Base-by-base conservation (phyloP, 2,113 vertebrate species). In the Gorsachius goisagi region DNA sequence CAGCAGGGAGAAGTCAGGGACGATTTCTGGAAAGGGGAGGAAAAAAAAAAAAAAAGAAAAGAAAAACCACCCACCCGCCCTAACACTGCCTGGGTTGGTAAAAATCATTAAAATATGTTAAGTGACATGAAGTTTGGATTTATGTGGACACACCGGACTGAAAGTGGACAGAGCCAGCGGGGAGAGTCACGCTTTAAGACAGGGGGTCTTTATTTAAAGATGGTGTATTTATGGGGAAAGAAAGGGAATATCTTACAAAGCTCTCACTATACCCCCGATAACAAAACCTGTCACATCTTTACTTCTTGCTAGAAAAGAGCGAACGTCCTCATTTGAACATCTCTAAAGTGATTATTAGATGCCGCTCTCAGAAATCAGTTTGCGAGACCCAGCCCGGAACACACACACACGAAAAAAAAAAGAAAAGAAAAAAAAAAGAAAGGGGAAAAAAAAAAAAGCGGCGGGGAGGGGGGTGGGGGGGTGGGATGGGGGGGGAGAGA, bases 211-310 rank as follows among this genome's bases (percentile, higher is more conserved):
- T 90, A 92, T 96, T 95, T 82, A 62, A 87, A 80, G 94, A 53
- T 82, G 95, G 96, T 88, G 94, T 96, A 79, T 95, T 90, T 93
- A 68, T 13, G 83, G 95, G 82, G 56, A 59, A 96, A 91, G 95
- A 97, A 96, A 97, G 55, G 75, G 94, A 96, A 74, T 89, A 94
- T 88, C 94, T 97, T 96, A 97, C 97, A 98, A 98, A 98, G 98
- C 98, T 97, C 94, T 87, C 73, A 58, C 87, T 94, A 89, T 94
- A 86, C 77, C 97, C 95, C 95, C 92, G 97, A 85, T 98, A 98
- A 98, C 98, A 98, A 98, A 98, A 96, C 96, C 96, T 98, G 96
- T 98, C 98, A 98, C 97, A 97, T 98, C 97, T 98, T 98, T 94
- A 97, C 98, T 98, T 95, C 90, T 92, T 90, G 76, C 62, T 62